Base-by-base conservation (phyloP, 1,140 invertebrate species). In the Apis cerana region DNA sequence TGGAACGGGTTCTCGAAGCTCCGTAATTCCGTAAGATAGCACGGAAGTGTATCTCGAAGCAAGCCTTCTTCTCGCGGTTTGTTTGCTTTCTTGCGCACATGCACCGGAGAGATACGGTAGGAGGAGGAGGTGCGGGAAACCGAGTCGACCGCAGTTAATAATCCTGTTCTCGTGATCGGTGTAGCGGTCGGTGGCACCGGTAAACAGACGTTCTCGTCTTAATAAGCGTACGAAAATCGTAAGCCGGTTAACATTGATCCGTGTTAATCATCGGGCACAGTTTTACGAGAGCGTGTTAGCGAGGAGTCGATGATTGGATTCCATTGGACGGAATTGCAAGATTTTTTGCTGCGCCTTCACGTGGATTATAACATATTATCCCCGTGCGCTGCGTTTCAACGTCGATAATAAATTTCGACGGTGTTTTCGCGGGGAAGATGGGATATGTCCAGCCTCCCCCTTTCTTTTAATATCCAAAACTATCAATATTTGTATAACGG, bases 61-160 rank as follows among this genome's bases (percentile, higher is more conserved):
- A 17, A 17, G 33, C 33, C n/a, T 54, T 27, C 21, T 74, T 33
- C 27, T 78, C 54, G 59, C n/a, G 59, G 62, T 80, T 80, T 83
- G 71, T 86, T 87, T 87, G 85, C 64, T 87, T 87, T 87, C 75
- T 86, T 87, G 23, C 9, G 52, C 52, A 21, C 52, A 23, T n/a
- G 33, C 78, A 82, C 64, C 43, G 33, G 82, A 54, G 61, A 80
- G 58, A 83, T 69, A 74, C 80, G 83, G 80, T 75, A 86, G 85
- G 78, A 83, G 76, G 75, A 83, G 85, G 80, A 83, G 76, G 75
- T 88, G 84, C 72, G 86, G 86, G 83, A 90, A 90, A 91, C 86
- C 88, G 82, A 88, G 82, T 50, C 81, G 80, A 86, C 84, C 85
- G 81, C 79, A 86, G 81, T 86, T 87, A 87, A 87, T 88, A 88